A percentile compares a stretch with the other conserved stretches of the same genome.
phyloP scores from a whole-genome alignment of 2,797 vertebrate genomes.

The Smutsia gigantea region DNA sequence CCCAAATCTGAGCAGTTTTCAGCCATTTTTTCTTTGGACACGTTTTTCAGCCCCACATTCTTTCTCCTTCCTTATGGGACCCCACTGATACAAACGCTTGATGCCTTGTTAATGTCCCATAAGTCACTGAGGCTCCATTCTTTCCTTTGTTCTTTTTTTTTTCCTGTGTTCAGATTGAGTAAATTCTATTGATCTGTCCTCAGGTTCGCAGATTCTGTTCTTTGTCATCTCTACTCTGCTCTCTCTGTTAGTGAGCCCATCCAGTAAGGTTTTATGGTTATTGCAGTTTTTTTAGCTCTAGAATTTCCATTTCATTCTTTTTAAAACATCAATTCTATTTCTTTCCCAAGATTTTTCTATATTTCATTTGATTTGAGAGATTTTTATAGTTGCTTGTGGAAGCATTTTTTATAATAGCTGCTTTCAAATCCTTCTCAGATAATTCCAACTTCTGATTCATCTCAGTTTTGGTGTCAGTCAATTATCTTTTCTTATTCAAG shows the following conservation, averaged over 20 bases:
- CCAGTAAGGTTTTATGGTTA: neutral
- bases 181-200: neutral
- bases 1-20: neutral
- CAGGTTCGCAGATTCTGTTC: neutral
- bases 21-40: neutral
- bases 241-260: neutral
- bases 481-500: neutral
- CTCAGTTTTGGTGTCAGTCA: neutral
- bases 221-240: neutral
- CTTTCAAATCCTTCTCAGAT: neutral
- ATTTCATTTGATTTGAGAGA: neutral
- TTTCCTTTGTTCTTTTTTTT: neutral
- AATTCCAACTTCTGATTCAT: neutral
- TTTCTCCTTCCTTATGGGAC: neutral
- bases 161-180: neutral
- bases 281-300: neutral
- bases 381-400: neutral
- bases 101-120: neutral
- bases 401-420: neutral
- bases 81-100: neutral
- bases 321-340: neutral
- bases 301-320: constrained; percentile 7
- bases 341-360: neutral
- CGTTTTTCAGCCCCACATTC: neutral
- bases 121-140: neutral